Base-by-base conservation (phyloP, 2,888 invertebrate genomes). In the Drosophila aldrichi region DNA sequence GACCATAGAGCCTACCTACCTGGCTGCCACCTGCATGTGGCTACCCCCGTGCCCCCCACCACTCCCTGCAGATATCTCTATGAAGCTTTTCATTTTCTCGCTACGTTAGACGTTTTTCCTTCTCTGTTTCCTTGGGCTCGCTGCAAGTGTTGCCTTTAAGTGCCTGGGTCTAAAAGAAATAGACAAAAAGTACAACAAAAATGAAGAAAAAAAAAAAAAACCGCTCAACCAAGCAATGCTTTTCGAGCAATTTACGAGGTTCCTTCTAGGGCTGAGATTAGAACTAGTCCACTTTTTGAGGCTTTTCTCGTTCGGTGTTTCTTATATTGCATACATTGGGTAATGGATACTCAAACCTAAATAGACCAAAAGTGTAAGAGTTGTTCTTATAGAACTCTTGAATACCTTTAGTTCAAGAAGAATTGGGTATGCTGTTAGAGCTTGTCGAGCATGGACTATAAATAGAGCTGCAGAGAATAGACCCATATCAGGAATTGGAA, bases 71-170 rank as follows among this genome's bases (percentile, higher is more conserved):
- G 52, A 20, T 38, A 52, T 41, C 41, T 25, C 32, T 18, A 41
- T 61, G 61, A 51, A 66, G 77, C 73, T 75, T 77, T 75, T 77
- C 66, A 68, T 61, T 77, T 75, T 72, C 77, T 76, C 32, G 60
- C 29, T 14, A 29, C 16, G 64, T 61, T 61, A 54, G 57, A 64
- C 44, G 48, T 57, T 54, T 43, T 60, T 44, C 41, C 52, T 34
- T 46, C 46, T 62, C 41, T 49, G n/a, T 49, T 55, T 29, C 34
- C 12, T 46, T 57, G 49, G 29, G 59, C 38, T 32, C 38, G 18
- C 29, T 43, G 60, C 60, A 52, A 61, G 60, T 54, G 60, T 54
- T 52, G 22, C 43, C 54, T 43, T 43, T 52, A 52, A 49, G 38
- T 60, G 44, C 16, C 61, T 22, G 36, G 32, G 10, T 56, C 54